Conservation (phyloP, 1,140 invertebrate genomes). For the Ylistrum balloti region DNA sequence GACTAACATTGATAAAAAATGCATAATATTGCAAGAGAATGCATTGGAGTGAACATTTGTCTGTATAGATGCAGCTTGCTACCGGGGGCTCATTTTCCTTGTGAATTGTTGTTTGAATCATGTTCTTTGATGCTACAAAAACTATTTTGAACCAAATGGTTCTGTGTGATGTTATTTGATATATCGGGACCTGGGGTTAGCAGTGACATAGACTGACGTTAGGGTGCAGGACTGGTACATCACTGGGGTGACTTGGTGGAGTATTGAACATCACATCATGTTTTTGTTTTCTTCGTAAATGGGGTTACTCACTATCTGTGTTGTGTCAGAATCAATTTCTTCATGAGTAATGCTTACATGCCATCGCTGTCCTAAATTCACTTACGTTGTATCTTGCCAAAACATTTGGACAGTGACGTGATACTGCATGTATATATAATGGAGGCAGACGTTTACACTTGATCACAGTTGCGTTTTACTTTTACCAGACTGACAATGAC, state of each 20-base stretch:
- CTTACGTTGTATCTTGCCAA: conserved; percentile 16
- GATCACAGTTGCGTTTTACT: not conserved
- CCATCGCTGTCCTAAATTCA: not conserved
- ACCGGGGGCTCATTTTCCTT: no score
- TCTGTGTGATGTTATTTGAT: not conserved
- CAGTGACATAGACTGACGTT: not conserved
- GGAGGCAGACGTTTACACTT: not conserved
- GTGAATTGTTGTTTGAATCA: no score
- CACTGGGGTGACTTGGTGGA: not conserved
- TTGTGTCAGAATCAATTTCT: not conserved
- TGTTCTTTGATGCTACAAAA: not conserved
- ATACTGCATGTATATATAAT: not conserved
- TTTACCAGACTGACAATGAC: not conserved
- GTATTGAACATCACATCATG: not conserved
- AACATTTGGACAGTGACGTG: not conserved
- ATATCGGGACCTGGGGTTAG: not conserved
- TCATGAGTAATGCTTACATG: conserved; percentile 1
- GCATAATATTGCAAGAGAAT: no score
- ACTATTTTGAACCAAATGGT: not conserved
- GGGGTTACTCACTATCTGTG: not conserved
- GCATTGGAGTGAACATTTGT: no score
- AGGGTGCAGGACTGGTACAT: not conserved
- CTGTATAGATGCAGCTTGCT: no score
- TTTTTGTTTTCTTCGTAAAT: not conserved
- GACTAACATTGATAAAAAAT: no score